These are phyloP conservation scores for Amiota mariae DNA, from an alignment of 2,888 invertebrate genomes.

Conservation along the genomic window DNA sequence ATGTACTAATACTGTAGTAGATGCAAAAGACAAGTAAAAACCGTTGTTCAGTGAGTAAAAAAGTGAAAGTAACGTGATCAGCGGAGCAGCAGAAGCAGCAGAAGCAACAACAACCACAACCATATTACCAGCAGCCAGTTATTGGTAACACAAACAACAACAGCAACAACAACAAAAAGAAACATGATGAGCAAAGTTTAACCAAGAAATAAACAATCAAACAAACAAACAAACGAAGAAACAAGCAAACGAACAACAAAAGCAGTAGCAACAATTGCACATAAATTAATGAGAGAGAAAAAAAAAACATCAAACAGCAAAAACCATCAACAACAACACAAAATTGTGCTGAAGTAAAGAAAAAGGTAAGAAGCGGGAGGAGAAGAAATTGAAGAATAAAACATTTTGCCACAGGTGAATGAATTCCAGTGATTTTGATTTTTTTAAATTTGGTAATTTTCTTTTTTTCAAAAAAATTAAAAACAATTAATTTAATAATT, in stretches of 20 bases:
- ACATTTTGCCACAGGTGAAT: conserved; percentile 63
- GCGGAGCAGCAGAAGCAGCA: conserved; percentile 52
- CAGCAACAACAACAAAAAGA: background rate
- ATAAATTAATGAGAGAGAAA: conserved; percentile 4
- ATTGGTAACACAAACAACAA: conserved; percentile 8
- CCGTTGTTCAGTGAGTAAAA: conserved; percentile 56
- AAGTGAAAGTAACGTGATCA: conserved; percentile 58
- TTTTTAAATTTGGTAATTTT: conserved; percentile 21
- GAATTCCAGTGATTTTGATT: conserved; percentile 46
- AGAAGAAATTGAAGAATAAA: conserved; percentile 31
- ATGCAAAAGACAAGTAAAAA: conserved; percentile 53
- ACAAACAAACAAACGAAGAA: conserved; percentile 36
- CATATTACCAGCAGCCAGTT: conserved; percentile 33
- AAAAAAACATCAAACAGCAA: background rate
- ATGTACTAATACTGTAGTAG: conserved; percentile 1
- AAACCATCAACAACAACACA: background rate
- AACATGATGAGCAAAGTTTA: conserved; percentile 2
- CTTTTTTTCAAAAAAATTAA: conserved; percentile 46
- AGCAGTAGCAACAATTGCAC: conserved; percentile 29
- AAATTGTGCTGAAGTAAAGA: conserved; percentile 32
- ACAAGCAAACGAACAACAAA: conserved; percentile 39
- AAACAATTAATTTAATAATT: conserved; percentile 12
- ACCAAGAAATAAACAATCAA: conserved; percentile 41
- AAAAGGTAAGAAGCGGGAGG: background rate
- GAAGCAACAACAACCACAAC: conserved; percentile 2